Evolutionary conservation across 1,140 invertebrate species (phyloP), one percentile per base, ranked within the genome.

Genomic region (Sitobion miscanthi): DNA sequence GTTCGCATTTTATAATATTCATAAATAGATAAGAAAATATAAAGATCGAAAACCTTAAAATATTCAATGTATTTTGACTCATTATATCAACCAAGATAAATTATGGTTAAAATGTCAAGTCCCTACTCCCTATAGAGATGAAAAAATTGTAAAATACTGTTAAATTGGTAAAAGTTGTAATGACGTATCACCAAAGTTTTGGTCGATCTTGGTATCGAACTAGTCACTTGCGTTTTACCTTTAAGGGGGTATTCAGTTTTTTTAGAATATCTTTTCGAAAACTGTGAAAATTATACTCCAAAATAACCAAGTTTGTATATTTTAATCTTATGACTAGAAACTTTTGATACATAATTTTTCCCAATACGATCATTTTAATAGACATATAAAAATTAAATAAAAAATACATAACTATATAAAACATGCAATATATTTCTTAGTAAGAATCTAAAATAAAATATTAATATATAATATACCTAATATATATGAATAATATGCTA

Each of bases 41-140:
- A 17, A n/a, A n/a, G 30, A n/a, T 0, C 4, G 2, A 69, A 69
- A 69, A n/a, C 30, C 62, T n/a, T 69, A 69, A 30, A 69, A 69
- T n/a, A 69, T 4, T n/a, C 14, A n/a, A 69, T 0, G 17, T 69
- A n/a, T 69, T n/a, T 69, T 17, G 3, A 69, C 57, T n/a, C 11
- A 14, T 1, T 17, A 30, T 62, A 30, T 14, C 30, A 69, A 69
- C 5, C 30, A 69, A 69, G 30, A 69, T 69, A n/a, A 69, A 69
- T 69, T 14, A 69, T 69, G n/a, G 11, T 69, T 0, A n/a, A 69
- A 69, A 69, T 69, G 4, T n/a, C 30, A 69, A 69, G 2, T n/a
- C 30, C 3, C 11, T n/a, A n/a, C 0, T n/a, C 30, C 3, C 11
- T n/a, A n/a, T 3, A n/a, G 25, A n/a, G 14, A 17, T n/a, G 5